phyloP scores from a whole-genome alignment of 1,140 invertebrate species.

The Bemisia tabaci region DNA sequence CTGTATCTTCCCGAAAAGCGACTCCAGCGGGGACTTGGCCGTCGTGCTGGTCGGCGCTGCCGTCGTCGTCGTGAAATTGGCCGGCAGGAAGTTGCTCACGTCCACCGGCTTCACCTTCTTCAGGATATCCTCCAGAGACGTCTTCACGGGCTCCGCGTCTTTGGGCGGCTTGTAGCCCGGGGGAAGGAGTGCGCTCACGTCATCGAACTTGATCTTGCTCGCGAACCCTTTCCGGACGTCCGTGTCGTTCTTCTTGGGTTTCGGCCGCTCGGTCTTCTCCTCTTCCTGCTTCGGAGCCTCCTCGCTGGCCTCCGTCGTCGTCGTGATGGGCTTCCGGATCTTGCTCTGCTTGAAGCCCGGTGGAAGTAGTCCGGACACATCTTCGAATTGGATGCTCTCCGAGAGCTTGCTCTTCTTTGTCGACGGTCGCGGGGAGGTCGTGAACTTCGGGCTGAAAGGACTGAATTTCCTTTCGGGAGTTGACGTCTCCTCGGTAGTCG shows the following conservation, averaged over 20 bases:
- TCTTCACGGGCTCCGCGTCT: slow-evolving; percentile 7
- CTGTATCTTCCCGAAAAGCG: slow-evolving; percentile 23
- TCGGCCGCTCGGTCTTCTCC: not conserved
- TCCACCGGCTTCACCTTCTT: slow-evolving; percentile 38
- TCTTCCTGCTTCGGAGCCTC: slow-evolving; percentile 1
- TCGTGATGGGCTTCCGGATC: slow-evolving; percentile 37
- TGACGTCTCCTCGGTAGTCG: slow-evolving; percentile 34
- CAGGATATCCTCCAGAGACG: slow-evolving; percentile 8
- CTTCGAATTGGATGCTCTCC: slow-evolving; percentile 44
- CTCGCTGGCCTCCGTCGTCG: slow-evolving; percentile 16
- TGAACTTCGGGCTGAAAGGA: slow-evolving; percentile 36
- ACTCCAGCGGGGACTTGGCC: slow-evolving; percentile 14
- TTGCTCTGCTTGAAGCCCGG: slow-evolving; percentile 44
- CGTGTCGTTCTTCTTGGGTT: slow-evolving; percentile 4
- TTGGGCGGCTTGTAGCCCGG: slow-evolving; percentile 26
- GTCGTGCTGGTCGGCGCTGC: slow-evolving; percentile 32
- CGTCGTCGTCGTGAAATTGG: slow-evolving; percentile 37
- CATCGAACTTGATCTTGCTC: slow-evolving; percentile 28
- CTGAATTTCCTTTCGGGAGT: slow-evolving; percentile 44
- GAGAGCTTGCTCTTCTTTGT: slow-evolving; percentile 30
- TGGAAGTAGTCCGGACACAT: slow-evolving; percentile 40
- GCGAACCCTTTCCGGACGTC: slow-evolving; percentile 15
- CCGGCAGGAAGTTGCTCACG: slow-evolving; percentile 41
- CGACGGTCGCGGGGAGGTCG: slow-evolving; percentile 30
- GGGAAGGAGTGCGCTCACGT: slow-evolving; percentile 27